Evolutionary conservation across 2,797 vertebrate species (phyloP), one percentile per base, ranked within the genome.

Genomic region (Catamblyrhynchus diadema): DNA sequence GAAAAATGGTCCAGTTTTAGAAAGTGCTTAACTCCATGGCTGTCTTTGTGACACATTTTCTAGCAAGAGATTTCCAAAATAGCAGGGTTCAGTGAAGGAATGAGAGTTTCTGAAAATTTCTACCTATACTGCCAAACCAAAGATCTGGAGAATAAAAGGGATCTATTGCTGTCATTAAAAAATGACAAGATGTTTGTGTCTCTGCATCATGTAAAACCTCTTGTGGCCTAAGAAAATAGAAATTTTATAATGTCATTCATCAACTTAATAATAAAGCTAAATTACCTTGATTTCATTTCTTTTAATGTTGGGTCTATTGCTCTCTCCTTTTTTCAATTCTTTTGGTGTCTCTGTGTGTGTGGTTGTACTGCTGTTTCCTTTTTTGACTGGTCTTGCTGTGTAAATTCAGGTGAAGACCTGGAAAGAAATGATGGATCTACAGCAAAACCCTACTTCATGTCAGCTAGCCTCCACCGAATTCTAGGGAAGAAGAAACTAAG

Each of bases 401-500:
- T 85, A 73, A 70, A 92, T 80, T 94, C 98, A 99, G 99, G 99
- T 97, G 99, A 99, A 98, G 99, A 99, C 97, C 97, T 99, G 94
- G 99, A 99, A 98, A 98, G 99, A 97, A 99, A 99, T 61, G 99
- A 99, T 17, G 99, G 99, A 93, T 99, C 99, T 82, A 97, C 98
- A 90, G 98, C 98, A 97, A 99, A 98, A 96, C 99, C 99, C 53
- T 99, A 99, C 98, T 99, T 98, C 98, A 99, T 99, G 98, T 98
- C 99, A 94, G 98, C 99, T 37, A 98, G 98, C 88, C 98, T 99
- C 92, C 99, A 99, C 94, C 98, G 98, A 95, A 99, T 99, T 97
- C 98, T 99, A 86, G 98, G 98, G 93, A 99, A 98, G 98, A 98
- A 98, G 94, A 98, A 98, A 57, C 98, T 98, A 88, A 98, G 97